Evolutionary conservation across 1,140 invertebrate genomes (phyloP).

Genomic region (Cepaea nemoralis): DNA sequence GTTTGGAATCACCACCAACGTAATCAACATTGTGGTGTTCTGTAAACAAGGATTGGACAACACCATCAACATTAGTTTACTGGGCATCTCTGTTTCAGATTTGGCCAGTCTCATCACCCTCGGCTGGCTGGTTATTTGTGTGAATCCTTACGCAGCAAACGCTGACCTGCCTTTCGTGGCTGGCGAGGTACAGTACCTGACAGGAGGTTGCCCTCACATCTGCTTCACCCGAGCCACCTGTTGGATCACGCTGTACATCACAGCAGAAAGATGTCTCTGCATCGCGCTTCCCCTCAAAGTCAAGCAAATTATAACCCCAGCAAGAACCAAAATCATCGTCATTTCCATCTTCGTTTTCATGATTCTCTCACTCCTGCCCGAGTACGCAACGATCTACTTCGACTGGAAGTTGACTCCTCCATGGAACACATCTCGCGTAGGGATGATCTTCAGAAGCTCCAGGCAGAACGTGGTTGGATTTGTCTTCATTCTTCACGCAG

Average conservation of each 20-base stretch:
- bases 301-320: not conserved
- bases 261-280: conserved; percentile 12
- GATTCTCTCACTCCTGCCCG: not conserved
- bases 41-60: not conserved
- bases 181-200: not conserved
- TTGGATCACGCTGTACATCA: conserved; percentile 11
- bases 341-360: not conserved
- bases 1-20: not conserved
- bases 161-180: not conserved
- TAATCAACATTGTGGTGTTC: conserved; percentile 13
- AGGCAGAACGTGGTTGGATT: not conserved
- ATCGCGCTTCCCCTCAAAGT: conserved; percentile 17
- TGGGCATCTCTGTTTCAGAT: not conserved
- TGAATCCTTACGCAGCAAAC: not conserved
- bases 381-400: not conserved
- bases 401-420: no score
- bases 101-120: not conserved
- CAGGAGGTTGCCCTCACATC: conserved; percentile 12
- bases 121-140: not conserved
- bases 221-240: not conserved
- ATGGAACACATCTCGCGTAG: not conserved
- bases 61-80: conserved; percentile 10
- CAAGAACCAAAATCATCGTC: not conserved
- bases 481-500: not conserved
- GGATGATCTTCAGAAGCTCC: not conserved